Conservation (phyloP, 1,140 invertebrate genomes). For the Drosophila repletoides region DNA sequence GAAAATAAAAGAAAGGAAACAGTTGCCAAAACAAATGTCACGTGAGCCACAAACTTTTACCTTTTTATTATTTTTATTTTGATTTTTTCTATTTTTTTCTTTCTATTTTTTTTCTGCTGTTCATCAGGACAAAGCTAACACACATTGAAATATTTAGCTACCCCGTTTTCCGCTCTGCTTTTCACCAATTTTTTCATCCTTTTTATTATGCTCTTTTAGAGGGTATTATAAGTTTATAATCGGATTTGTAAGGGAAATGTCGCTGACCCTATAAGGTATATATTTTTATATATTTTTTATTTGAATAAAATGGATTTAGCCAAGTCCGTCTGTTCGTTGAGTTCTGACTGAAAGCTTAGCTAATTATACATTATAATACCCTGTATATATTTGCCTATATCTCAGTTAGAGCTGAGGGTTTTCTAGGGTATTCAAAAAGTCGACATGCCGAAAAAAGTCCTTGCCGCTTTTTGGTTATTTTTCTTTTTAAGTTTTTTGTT, state of each 20-base stretch:
- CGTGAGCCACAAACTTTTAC: constrained; percentile 54
- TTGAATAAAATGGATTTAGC: no score
- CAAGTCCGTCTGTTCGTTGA: no score
- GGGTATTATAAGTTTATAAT: neutral
- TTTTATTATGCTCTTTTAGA: constrained; percentile 8
- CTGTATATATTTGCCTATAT: no score
- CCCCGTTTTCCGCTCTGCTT: constrained; percentile 20
- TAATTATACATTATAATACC: no score
- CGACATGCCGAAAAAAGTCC: no score
- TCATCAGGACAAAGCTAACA: constrained; percentile 49
- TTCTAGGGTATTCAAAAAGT: no score
- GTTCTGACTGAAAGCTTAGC: no score
- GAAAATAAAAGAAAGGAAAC: constrained; percentile 25
- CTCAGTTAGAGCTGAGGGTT: no score
- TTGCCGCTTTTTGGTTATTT: neutral
- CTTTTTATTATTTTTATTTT: neutral
- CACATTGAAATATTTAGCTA: constrained; percentile 55
- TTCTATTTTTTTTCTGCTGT: constrained; percentile 38
- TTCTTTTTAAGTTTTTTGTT: neutral
- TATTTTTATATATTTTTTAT: no score
- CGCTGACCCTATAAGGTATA: no score
- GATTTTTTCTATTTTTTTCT: constrained; percentile 3
- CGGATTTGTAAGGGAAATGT: no score
- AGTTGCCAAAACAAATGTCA: constrained; percentile 71
- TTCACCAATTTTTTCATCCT: constrained; percentile 13